phyloP scores from a whole-genome alignment of 2,797 vertebrate species.

The Distichodus sexfasciatus region DNA sequence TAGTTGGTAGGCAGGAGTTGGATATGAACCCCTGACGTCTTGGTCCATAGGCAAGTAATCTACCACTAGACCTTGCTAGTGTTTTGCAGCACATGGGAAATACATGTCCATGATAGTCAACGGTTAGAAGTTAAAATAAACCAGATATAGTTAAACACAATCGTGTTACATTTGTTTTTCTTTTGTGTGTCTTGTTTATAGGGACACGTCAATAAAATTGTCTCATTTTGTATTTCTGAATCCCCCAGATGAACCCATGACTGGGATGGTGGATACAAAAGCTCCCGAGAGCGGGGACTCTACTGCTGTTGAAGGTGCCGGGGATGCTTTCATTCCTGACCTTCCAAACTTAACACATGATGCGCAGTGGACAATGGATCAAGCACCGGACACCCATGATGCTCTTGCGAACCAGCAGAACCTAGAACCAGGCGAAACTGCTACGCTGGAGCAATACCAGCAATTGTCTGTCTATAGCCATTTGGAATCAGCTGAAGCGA shows the following conservation, averaged over 20 bases:
- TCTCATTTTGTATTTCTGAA: constrained; percentile 49
- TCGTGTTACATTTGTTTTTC: neutral
- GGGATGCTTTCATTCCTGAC: constrained; percentile 62
- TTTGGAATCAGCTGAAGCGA: constrained; percentile 13
- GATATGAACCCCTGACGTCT: too few species aligned
- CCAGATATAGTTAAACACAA: too few species aligned
- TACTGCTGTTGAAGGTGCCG: constrained; percentile 67
- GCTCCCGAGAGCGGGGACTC: constrained; percentile 53
- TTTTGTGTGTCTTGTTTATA: neutral
- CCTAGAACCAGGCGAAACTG: constrained; percentile 33
- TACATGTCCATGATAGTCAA: too few species aligned
- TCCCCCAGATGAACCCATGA: constrained; percentile 56
- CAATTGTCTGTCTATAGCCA: constrained; percentile 34
- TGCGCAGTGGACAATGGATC: constrained; percentile 65
- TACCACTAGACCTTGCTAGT: too few species aligned
- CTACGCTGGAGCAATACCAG: constrained; percentile 64
- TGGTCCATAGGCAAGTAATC: too few species aligned
- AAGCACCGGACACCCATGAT: constrained; percentile 56
- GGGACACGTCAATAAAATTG: too few species aligned
- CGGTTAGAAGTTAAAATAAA: too few species aligned
- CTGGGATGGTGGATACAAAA: constrained; percentile 73
- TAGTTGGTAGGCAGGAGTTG: too few species aligned
- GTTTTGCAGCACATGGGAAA: too few species aligned
- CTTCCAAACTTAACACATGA: constrained; percentile 61
- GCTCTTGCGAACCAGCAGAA: constrained; percentile 39